phyloP scores from a whole-genome alignment of 1,140 invertebrate genomes.

The Drosophila sproati region DNA sequence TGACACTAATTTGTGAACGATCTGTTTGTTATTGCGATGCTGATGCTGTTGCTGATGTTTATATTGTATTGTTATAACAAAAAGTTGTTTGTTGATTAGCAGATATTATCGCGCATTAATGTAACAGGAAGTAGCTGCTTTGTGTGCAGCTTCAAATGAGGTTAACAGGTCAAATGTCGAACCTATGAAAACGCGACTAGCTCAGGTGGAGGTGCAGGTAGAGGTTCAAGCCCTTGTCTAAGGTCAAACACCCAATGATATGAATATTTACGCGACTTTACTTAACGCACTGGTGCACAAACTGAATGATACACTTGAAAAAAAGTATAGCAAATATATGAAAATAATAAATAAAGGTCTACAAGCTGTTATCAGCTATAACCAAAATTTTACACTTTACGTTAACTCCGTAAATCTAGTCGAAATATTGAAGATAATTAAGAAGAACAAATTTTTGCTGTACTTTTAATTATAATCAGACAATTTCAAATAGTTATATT shows the following conservation, averaged over 20 bases:
- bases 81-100: constrained; percentile 50
- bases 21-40: constrained; percentile 27
- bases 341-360: neutral
- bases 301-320: constrained; percentile 10
- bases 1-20: constrained; percentile 65
- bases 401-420: too few relatives aligned
- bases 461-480: too few relatives aligned
- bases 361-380: too few relatives aligned
- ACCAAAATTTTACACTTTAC: too few relatives aligned
- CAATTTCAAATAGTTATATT: too few relatives aligned
- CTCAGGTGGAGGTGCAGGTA: neutral
- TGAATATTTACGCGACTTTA: constrained; percentile 17
- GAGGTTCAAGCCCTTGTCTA: constrained; percentile 3
- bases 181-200: constrained; percentile 12
- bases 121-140: constrained; percentile 35
- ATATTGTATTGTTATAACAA: neutral
- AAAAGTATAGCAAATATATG: neutral
- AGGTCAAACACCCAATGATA: constrained; percentile 17
- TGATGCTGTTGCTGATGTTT: neutral
- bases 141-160: constrained; percentile 23
- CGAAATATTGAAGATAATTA: too few relatives aligned
- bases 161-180: constrained; percentile 37
- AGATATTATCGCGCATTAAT: constrained; percentile 52
- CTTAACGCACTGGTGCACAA: constrained; percentile 19
- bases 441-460: too few relatives aligned